Percentiles rank a stretch among this genome's conserved stretches.
Evolutionary conservation across 2,797 vertebrate genomes (phyloP).

Genomic region (Chelidonichthys spinosus): DNA sequence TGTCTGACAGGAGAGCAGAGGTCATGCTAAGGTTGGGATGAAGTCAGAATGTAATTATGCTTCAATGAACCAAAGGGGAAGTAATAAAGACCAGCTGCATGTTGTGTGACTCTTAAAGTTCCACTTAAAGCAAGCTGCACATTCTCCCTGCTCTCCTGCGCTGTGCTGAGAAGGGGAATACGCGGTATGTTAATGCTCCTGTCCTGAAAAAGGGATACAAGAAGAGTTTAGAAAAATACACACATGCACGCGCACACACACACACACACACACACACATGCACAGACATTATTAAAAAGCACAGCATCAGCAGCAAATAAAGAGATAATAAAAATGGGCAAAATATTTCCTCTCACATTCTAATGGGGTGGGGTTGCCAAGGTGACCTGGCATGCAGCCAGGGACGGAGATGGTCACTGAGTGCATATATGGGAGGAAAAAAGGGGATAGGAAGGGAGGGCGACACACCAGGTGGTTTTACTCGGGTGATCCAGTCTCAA

Average conservation of each 20-base stretch:
- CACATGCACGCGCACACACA: slow-evolving; percentile 25
- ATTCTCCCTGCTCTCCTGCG: slow-evolving; percentile 66
- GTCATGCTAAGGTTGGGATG: slow-evolving; percentile 88
- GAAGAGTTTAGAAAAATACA: slow-evolving; percentile 67
- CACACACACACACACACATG: slow-evolving; percentile 8
- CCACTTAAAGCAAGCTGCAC: slow-evolving; percentile 81
- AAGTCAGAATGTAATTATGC: slow-evolving; percentile 91
- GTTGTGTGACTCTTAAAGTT: slow-evolving; percentile 84
- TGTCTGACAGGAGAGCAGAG: slow-evolving; percentile 84
- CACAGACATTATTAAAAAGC: slow-evolving; percentile 69
- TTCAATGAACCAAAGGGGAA: slow-evolving; percentile 89
- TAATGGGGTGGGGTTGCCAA: slow-evolving; percentile 78
- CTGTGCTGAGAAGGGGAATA: slow-evolving; percentile 68
- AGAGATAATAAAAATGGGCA: slow-evolving; percentile 78
- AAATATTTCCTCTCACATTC: slow-evolving; percentile 77
- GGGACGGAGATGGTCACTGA: slow-evolving; percentile 75
- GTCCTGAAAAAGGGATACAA: slow-evolving; percentile 65
- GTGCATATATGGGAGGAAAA: slow-evolving; percentile 75
- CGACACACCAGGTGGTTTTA: slow-evolving; percentile 83
- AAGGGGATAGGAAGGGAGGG: slow-evolving; percentile 61
- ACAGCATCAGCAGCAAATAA: slow-evolving; percentile 74
- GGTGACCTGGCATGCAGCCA: slow-evolving; percentile 78
- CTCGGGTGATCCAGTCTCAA: slow-evolving; percentile 79
- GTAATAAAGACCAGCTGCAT: slow-evolving; percentile 89
- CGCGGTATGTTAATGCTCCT: slow-evolving; percentile 61